Base-by-base conservation (phyloP, 2,113 vertebrate genomes). In the Progne subis region DNA sequence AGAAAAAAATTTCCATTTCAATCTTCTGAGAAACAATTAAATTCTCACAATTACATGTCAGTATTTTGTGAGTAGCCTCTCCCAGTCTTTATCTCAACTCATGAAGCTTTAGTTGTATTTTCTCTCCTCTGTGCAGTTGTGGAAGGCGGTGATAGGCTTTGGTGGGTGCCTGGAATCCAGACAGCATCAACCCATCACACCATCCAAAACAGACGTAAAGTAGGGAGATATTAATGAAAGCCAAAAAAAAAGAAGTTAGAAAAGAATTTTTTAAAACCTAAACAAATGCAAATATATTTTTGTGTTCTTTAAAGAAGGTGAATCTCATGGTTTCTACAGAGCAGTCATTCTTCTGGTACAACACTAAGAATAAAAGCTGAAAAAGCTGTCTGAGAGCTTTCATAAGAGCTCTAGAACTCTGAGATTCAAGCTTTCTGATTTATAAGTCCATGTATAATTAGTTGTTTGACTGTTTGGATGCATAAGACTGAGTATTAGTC, bases 231-330 rank as follows among this genome's bases (percentile, higher is more conserved):
- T 6, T 24, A 63, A 8, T 59, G 12, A 55, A 24, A 71, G 7
- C 1, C 5, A 70, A 44, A 78, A n/a, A 55, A n/a, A 50, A 6
- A 15, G 1, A 8, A 6, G 3, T 34, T 69, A 44, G 11, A 34
- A 89, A 39, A 52, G 0, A 57, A 32, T 14, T 37, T 11, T 3
- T 18, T 8, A 57, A 67, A 52, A 3, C 0, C 1, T 2, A 5
- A 61, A 56, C 14, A 34, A 34, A 63, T 34, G 12, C 9, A 80
- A 34, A 31, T 39, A 29, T 3, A 11, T 49, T 32, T 71, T 37
- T 44, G 2, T n/a, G 25, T 25, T 65, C 17, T 75, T 65, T 41
- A 23, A 55, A 76, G 31, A 47, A 43, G 8, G 16, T 52, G 18
- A 64, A 44, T 70, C 23, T 63, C 23, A 53, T 2, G 4, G 2